Conservation (phyloP, 1,140 invertebrate species). For the Drosophila murphyi region DNA sequence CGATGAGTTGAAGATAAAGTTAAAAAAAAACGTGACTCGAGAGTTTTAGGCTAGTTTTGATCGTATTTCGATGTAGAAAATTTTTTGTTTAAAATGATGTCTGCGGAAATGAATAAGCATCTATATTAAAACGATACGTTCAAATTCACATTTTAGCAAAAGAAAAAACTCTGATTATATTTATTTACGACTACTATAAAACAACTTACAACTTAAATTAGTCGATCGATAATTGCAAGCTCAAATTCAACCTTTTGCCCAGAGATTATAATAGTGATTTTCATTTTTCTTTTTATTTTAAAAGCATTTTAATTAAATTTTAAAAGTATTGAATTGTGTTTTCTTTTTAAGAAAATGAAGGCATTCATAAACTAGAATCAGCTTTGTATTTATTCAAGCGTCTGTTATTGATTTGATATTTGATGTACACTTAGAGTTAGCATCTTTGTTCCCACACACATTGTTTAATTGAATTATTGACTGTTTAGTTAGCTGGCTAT, state of each 20-base stretch:
- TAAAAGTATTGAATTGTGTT: no score
- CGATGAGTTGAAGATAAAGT: conserved; percentile 52
- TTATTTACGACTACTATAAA: conserved; percentile 25
- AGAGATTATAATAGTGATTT: not conserved
- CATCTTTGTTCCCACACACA: conserved; percentile 13
- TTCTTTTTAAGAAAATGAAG: no score
- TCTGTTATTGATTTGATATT: not conserved
- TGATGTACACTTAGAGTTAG: not conserved
- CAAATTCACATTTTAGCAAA: conserved; percentile 67
- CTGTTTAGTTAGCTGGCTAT: not conserved
- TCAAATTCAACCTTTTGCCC: not conserved
- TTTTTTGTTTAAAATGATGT: conserved; percentile 39
- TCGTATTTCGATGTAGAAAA: conserved; percentile 65
- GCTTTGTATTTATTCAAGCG: not conserved
- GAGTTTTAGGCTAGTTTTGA: conserved; percentile 71
- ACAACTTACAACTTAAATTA: not conserved
- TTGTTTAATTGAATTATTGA: conserved; percentile 7
- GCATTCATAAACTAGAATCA: no score
- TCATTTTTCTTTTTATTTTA: not conserved
- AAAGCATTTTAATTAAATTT: no score
- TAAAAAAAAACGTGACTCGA: not conserved
- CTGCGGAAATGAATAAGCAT: conserved; percentile 37
- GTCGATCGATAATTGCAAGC: not conserved
- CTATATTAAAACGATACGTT: conserved; percentile 44
- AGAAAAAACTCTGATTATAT: conserved; percentile 11